Percentiles rank a stretch among this genome's conserved stretches.
Evolutionary conservation across 1,140 invertebrate genomes (phyloP).

Genomic region (Melitaea cinxia): DNA sequence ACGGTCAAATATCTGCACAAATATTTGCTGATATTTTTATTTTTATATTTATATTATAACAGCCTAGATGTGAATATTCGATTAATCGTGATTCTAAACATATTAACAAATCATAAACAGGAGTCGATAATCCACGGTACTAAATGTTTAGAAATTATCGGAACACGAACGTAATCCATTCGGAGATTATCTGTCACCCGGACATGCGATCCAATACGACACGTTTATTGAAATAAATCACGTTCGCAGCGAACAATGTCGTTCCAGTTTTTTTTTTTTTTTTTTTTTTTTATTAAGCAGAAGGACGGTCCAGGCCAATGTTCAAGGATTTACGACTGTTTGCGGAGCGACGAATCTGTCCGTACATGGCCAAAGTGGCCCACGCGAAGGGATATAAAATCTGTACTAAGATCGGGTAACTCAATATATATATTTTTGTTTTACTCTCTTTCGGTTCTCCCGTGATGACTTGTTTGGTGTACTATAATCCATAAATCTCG

Average conservation of each 20-base stretch:
- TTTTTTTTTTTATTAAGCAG: conserved; percentile 69
- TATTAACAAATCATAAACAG: background rate
- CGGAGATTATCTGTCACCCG: conserved; percentile 24
- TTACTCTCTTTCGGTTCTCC: conserved; percentile 18
- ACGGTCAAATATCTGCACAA: conserved; percentile 15
- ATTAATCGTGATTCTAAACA: too few species aligned
- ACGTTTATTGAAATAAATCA: conserved; percentile 63
- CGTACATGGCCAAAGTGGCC: conserved; percentile 43
- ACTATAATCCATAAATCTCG: background rate
- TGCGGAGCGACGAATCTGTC: conserved; percentile 60
- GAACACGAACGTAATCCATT: conserved; percentile 29
- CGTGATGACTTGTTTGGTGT: conserved; percentile 17
- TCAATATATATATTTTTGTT: conserved; percentile 34
- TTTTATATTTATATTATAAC: too few species aligned
- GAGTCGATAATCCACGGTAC: conserved; percentile 1
- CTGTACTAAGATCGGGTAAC: conserved; percentile 38
- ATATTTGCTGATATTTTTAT: too few species aligned
- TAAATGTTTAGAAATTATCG: conserved; percentile 28
- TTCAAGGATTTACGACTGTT: conserved; percentile 69
- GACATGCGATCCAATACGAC: conserved; percentile 40
- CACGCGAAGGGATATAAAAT: conserved; percentile 57
- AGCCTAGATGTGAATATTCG: too few species aligned
- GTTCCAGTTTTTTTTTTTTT: conserved; percentile 47
- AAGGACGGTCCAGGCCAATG: conserved; percentile 55
- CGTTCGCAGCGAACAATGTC: conserved; percentile 47